Base-by-base conservation (phyloP, 1,140 invertebrate species). In the Mamestra configurata region DNA sequence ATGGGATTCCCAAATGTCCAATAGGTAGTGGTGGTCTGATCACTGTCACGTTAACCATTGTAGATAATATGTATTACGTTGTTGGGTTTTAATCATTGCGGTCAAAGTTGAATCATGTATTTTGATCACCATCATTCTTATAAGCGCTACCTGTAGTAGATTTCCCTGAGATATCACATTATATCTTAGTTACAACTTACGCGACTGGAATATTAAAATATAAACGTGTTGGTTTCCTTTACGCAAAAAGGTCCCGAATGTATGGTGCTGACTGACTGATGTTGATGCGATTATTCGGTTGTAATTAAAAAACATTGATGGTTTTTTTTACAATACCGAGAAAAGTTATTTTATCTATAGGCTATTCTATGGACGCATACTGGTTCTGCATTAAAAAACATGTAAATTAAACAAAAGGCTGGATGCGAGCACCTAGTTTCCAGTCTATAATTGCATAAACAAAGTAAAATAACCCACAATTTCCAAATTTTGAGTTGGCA, bases 191-290 rank as follows among this genome's bases (percentile, higher is more conserved):
- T 20, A 66, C 35, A 11, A 66, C 18, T 35, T 31, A 70, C 66
- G 43, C 27, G 40, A n/a, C 5, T 18, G 7, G 66, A 70, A 70
- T 70, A 49, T 22, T 70, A 70, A 70, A 46, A n/a, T 49, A 4
- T 27, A 0, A 5, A 43, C 31, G 15, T 49, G 15, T 46, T 46
- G 20, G 20, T 70, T 70, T 49, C 66, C 66, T 70, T 27, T 46
- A 27, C 40, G 27, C 6, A 24, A 70, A 46, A 46, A 49, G 4
- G 15, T 46, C 40, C 40, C 37, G 40, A 70, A 70, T n/a, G n/a
- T 8, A 7, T 37, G 5, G 15, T 1, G n/a, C 0, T 22, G 59
- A 27, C 22, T 8, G 22, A 27, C n/a, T 4, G 10, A 10, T 13
- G 3, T 57, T 27, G 10, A 57, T 4, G n/a, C n/a, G n/a, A n/a